A percentile compares a stretch with the other conserved stretches of the same genome.
Conservation (phyloP, 1,140 invertebrate species). For the Pseudomyrmex concolor region DNA sequence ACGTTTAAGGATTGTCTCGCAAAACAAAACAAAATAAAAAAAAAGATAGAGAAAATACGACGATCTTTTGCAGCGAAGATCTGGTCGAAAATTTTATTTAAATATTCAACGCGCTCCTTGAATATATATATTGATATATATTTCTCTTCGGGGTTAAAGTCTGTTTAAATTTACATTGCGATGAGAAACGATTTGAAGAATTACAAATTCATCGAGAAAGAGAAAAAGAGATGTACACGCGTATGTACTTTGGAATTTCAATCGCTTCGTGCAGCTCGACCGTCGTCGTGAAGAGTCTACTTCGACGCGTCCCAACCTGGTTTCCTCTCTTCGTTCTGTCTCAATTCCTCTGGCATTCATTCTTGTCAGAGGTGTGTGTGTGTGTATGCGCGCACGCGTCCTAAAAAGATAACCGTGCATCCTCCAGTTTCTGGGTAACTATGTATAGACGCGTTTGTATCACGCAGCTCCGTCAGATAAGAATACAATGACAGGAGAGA, state of each 20-base stretch:
- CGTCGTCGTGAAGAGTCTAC: slow-evolving; percentile 10
- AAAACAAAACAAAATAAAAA: too few species aligned
- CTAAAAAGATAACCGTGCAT: slow-evolving; percentile 79
- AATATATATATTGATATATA: too few species aligned
- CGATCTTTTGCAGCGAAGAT: too few species aligned
- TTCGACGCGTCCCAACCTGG: slow-evolving; percentile 38
- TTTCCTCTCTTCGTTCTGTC: slow-evolving; percentile 44
- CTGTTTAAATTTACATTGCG: background rate
- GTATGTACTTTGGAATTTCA: slow-evolving; percentile 18
- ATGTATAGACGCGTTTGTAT: slow-evolving; percentile 56
- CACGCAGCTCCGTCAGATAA: slow-evolving; percentile 53
- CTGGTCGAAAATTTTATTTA: too few species aligned
- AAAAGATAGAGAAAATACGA: background rate
- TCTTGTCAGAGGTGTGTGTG: slow-evolving; percentile 16
- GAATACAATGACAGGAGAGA: slow-evolving; percentile 35
- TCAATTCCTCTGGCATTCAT: slow-evolving; percentile 48
- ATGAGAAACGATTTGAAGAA: background rate
- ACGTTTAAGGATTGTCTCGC: slow-evolving; percentile 15
- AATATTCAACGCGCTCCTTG: too few species aligned
- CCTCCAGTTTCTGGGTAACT: slow-evolving; percentile 70
- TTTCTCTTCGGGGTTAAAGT: background rate
- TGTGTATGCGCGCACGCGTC: slow-evolving; percentile 58
- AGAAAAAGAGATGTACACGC: too few species aligned
- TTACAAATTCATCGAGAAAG: background rate
- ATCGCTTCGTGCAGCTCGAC: background rate